Conservation (phyloP, 2,113 vertebrate genomes). For the Pyrgilauda ruficollis region DNA sequence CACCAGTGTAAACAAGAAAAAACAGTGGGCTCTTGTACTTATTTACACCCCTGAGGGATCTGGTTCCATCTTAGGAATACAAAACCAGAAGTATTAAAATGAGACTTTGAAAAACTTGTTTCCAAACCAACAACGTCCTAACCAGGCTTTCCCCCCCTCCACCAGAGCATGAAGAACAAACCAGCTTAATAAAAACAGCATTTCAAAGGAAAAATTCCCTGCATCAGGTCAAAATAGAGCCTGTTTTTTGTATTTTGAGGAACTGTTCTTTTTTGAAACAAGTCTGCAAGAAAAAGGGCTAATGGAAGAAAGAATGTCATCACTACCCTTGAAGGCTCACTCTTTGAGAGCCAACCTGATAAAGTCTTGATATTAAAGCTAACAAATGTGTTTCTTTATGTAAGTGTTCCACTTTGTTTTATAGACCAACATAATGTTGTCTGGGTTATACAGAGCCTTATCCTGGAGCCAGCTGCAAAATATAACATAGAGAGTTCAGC, state of each 20-base stretch:
- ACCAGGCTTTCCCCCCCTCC: accelerated
- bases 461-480: not conserved
- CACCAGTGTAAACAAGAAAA: not conserved
- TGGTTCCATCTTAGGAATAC: not conserved
- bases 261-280: not conserved
- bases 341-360: slow-evolving; percentile 4
- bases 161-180: not conserved
- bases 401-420: not conserved
- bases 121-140: not conserved
- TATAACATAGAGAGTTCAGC: not conserved
- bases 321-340: not conserved
- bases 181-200: not conserved
- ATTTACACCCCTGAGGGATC: not conserved
- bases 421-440: not conserved
- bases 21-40: not conserved
- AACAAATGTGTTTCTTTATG: not conserved
- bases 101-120: not conserved
- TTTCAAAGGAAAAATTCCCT: not conserved
- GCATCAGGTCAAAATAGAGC: not conserved
- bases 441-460: not conserved
- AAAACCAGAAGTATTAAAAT: not conserved
- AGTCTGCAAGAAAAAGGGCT: not conserved
- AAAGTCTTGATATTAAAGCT: not conserved
- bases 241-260: not conserved
- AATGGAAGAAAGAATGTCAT: not conserved